These are phyloP conservation scores for Scophthalmus maximus DNA, from an alignment of 2,113 vertebrate genomes.

Conservation along the genomic window DNA sequence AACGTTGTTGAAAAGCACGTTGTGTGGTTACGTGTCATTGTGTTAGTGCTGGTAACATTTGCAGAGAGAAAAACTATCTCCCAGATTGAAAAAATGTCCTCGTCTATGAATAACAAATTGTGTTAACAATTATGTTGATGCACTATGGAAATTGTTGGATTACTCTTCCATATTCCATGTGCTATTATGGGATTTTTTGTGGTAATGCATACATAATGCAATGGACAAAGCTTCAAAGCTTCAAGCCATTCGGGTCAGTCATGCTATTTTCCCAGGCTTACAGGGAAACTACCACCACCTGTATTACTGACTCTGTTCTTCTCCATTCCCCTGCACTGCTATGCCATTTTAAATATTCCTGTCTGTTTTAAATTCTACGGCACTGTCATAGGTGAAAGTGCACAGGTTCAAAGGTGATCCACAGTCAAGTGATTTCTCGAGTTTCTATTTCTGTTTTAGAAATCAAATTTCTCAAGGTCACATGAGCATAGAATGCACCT, in stretches of 20 bases:
- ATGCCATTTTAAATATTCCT: background rate
- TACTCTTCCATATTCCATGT: background rate
- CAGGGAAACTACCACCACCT: slow-evolving; percentile 7
- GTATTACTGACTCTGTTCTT: background rate
- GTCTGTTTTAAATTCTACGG: background rate
- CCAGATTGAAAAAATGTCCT: no score
- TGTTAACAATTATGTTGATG: background rate
- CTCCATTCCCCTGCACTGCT: background rate
- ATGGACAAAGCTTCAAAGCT: background rate
- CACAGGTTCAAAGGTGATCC: background rate
- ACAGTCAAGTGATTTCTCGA: background rate
- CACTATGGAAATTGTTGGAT: background rate
- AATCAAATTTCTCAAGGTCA: background rate
- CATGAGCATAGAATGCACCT: background rate
- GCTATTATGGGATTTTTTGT: background rate
- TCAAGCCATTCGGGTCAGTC: background rate
- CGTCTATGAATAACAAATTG: no score
- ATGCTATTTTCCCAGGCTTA: background rate
- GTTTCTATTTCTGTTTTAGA: background rate
- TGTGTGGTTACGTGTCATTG: no score
- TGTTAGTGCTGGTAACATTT: no score
- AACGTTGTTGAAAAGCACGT: no score
- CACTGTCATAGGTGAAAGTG: background rate
- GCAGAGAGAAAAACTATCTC: no score
- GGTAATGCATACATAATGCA: background rate